Evolutionary conservation across 1,140 invertebrate genomes (phyloP), one percentile per base, ranked within the genome.

Genomic region (Panulirus ornatus): DNA sequence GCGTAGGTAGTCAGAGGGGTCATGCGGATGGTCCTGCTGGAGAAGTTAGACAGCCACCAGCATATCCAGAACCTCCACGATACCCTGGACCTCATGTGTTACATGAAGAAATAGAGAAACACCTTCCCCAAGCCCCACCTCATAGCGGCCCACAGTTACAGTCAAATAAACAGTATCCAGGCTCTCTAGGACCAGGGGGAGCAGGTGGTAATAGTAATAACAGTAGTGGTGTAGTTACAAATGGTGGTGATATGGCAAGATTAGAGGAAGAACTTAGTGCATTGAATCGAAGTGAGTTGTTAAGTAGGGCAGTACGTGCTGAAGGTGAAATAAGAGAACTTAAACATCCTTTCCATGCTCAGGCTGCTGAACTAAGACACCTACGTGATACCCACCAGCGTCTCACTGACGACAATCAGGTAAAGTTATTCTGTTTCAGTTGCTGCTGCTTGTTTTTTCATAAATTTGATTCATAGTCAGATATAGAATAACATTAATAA

Each of bases 401-500:
- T 30, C 88, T 92, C 30, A 92, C 91, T 30, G 91, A 92, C 81
- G 91, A 92, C 81, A 92, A 92, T 75, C 91, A 92, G 86, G 91
- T 92, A 63, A 63, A 27, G 11, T n/a, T n/a, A n/a, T n/a, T n/a
- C n/a, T n/a, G n/a, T n/a, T n/a, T n/a, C n/a, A n/a, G n/a, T n/a
- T n/a, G n/a, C n/a, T n/a, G n/a, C n/a, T n/a, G n/a, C n/a, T n/a
- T n/a, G n/a, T n/a, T n/a, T n/a, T n/a, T n/a, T n/a, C n/a, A n/a
- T n/a, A n/a, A n/a, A n/a, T n/a, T n/a, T n/a, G n/a, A n/a, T n/a
- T n/a, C n/a, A n/a, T n/a, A n/a, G n/a, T n/a, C n/a, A n/a, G n/a
- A n/a, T n/a, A n/a, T n/a, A n/a, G n/a, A n/a, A n/a, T n/a, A n/a
- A n/a, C n/a, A n/a, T n/a, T n/a, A n/a, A n/a, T n/a, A n/a, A n/a